Evolutionary conservation across 2,113 vertebrate genomes (phyloP), one percentile per base, ranked within the genome.

Genomic region (Sprattus sprattus): DNA sequence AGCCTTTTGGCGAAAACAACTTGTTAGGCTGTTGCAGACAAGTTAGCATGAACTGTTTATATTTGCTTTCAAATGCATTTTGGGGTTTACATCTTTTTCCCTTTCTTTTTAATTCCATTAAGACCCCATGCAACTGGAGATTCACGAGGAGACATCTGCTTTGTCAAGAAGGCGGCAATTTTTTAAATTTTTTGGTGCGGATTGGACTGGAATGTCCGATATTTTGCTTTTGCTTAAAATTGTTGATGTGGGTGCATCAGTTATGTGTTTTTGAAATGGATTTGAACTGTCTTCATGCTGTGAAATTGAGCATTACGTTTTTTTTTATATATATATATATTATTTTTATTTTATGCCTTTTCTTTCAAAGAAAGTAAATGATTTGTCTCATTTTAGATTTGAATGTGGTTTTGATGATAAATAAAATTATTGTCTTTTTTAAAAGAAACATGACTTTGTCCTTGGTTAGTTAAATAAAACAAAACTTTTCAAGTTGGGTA

Each of bases 51-150:
- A 78, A 28, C 4, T 78, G 28, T 67, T 39, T 75, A n/a, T 0
- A 46, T 67, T 13, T 50, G 49, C 50, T 44, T 50, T 39, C 39
- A 82, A 86, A 90, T 92, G 86, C 91, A 89, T 57, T 32, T 96
- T 89, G 95, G 93, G 93, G 91, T 95, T 96, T 97, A 97, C 95
- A 96, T 96, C 93, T 97, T 95, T 97, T 96, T 94, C 94, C 95
- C 94, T 96, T 94, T 96, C 95, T 96, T 95, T 96, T 97, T 97
- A 92, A 96, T 97, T 97, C 94, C 93, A 97, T 99, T 95, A 99
- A 99, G 98, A 97, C 94, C 92, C 95, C 94, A 95, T 90, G 96
- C 94, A 96, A 94, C 95, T 93, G 94, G 95, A 97, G 96, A 96
- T 94, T 95, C 95, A 97, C 95, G 96, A 95, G 96, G 95, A 97